Evolutionary conservation across 2,888 invertebrate species (phyloP).

Genomic region (Epistrophe grossulariae): DNA sequence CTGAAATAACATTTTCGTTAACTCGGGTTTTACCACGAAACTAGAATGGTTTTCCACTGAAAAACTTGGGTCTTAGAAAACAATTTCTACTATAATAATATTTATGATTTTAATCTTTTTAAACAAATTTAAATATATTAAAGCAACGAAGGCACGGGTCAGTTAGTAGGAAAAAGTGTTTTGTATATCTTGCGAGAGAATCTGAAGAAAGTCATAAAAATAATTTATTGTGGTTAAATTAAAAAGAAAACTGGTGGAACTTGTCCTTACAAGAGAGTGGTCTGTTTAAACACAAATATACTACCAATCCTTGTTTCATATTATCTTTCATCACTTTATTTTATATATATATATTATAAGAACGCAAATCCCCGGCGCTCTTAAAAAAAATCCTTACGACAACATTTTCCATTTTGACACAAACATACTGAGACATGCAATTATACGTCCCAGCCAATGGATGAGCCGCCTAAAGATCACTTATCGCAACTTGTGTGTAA

Average conservation of each 20-base stretch:
- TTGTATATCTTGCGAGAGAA: neutral
- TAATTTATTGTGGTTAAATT: neutral
- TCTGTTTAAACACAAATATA: neutral
- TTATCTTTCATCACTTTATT: slow-evolving; percentile 6
- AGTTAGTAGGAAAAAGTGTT: no score
- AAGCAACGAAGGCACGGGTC: no score
- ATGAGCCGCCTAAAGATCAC: slow-evolving; percentile 64
- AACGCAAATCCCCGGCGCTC: slow-evolving; percentile 1
- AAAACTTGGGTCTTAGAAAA: no score
- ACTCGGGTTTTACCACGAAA: no score
- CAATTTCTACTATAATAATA: no score
- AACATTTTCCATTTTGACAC: slow-evolving; percentile 43
- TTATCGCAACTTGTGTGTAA: slow-evolving; percentile 66
- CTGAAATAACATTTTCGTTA: no score
- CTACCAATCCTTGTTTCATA: slow-evolving; percentile 21
- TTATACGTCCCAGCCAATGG: slow-evolving; percentile 48
- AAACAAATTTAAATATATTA: no score
- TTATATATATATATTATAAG: neutral
- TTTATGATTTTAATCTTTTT: no score
- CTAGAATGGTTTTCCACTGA: no score
- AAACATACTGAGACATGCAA: slow-evolving; percentile 58
- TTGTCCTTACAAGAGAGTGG: neutral
- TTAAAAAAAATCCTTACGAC: slow-evolving; percentile 22
- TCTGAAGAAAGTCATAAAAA: neutral
- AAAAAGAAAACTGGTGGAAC: neutral